phyloP scores from a whole-genome alignment of 2,113 vertebrate species.

The Sander vitreus region DNA sequence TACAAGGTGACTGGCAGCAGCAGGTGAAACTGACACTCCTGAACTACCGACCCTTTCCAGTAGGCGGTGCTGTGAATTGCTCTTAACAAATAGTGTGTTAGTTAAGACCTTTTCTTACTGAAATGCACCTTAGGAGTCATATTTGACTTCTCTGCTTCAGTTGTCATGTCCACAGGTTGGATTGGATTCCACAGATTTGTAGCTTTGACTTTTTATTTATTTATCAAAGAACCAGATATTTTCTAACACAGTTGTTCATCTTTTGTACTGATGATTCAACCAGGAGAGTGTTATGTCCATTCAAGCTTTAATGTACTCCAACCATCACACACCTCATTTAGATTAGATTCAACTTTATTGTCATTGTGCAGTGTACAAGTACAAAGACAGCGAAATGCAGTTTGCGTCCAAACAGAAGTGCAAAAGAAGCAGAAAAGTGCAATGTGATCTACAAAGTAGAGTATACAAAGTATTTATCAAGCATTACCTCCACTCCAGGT shows the following conservation, averaged over 20 bases:
- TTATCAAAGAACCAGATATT: not conserved
- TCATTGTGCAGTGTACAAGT: no score
- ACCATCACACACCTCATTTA: not conserved
- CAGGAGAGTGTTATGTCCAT: not conserved
- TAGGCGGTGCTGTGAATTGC: conserved; percentile 49
- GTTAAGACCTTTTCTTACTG: not conserved
- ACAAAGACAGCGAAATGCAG: no score
- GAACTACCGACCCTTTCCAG: conserved; percentile 9
- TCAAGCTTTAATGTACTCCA: not conserved
- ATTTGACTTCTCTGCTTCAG: no score
- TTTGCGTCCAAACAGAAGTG: no score
- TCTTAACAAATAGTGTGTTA: not conserved
- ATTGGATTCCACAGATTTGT: no score
- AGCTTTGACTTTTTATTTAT: no score
- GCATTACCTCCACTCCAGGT: not conserved
- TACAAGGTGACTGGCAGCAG: conserved; percentile 1
- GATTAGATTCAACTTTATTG: no score
- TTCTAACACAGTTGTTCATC: not conserved
- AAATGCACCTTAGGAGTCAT: no score
- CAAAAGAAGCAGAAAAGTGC: no score
- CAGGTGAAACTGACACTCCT: conserved; percentile 7
- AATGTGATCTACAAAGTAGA: no score
- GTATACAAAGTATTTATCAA: not conserved
- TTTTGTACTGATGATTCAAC: not conserved
- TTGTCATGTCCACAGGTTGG: no score